phyloP scores from a whole-genome alignment of 2,888 invertebrate genomes.

The Pheosia gnoma region DNA sequence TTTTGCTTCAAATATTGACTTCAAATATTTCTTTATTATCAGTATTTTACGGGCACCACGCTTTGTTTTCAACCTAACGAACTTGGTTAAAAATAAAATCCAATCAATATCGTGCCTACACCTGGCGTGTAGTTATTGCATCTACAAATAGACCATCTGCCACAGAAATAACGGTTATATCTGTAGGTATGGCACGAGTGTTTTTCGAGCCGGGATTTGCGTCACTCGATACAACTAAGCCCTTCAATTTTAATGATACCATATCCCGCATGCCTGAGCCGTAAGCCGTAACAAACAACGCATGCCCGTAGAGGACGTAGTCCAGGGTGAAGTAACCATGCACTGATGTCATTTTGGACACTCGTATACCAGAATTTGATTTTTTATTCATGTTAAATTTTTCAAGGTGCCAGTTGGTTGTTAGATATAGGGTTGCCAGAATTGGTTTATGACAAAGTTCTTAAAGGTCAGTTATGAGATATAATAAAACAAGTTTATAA shows the following conservation, averaged over 20 bases:
- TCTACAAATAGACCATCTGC: constrained; percentile 25
- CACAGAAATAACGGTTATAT: constrained; percentile 20
- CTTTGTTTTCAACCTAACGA: not conserved
- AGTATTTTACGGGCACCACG: not conserved
- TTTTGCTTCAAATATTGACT: not conserved
- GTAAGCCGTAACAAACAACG: constrained; percentile 13
- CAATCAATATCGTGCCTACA: constrained; percentile 1
- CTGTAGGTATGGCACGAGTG: constrained; percentile 18
- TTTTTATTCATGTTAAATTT: too few species aligned
- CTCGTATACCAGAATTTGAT: too few species aligned
- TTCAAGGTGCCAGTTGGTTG: too few species aligned
- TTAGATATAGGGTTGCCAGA: constrained; percentile 14
- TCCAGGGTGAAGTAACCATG: constrained; percentile 33
- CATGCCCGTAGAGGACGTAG: constrained; percentile 19
- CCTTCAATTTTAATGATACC: constrained; percentile 54
- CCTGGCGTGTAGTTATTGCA: constrained; percentile 21
- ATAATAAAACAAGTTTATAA: not conserved
- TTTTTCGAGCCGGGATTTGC: constrained; percentile 44
- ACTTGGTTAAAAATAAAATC: not conserved
- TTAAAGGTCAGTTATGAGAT: constrained; percentile 14
- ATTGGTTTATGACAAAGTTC: constrained; percentile 29
- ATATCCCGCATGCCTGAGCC: constrained; percentile 48
- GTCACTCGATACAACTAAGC: constrained; percentile 51
- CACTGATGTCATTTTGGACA: constrained; percentile 19
- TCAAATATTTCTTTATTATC: not conserved